These are phyloP conservation scores for Conomelus anceps DNA, from an alignment of 2,888 invertebrate genomes.

Conservation along the genomic window DNA sequence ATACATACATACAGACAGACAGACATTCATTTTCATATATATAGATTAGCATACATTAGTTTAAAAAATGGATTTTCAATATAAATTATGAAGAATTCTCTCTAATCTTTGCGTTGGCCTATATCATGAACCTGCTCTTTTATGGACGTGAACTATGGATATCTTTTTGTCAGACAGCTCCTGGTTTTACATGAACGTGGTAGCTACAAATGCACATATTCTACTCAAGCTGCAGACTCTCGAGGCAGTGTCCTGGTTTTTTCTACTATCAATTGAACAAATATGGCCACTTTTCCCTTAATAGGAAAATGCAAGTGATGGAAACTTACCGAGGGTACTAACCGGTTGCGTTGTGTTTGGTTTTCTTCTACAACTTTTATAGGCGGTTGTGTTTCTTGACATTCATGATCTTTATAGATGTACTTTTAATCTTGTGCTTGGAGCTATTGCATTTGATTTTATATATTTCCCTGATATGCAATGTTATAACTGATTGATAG, in stretches of 20 bases:
- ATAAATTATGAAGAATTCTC: no score
- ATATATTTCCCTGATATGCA: no score
- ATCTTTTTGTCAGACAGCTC: neutral
- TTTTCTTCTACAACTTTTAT: neutral
- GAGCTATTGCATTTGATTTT: no score
- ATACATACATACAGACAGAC: no score
- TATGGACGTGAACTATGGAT: neutral
- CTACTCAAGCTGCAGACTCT: neutral
- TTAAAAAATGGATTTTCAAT: no score
- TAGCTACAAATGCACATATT: neutral
- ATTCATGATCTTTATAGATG: neutral
- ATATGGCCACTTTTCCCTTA: neutral
- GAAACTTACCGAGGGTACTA: neutral
- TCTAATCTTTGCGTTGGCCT: neutral
- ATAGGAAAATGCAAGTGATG: neutral
- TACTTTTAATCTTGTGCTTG: no score
- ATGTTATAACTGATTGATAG: no score
- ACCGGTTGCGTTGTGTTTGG: neutral
- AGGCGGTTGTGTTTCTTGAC: neutral
- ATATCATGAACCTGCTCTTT: neutral
- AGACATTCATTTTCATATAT: no score
- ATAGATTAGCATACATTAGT: no score
- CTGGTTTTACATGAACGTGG: neutral
- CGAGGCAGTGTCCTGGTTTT: neutral
- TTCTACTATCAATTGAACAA: neutral